phyloP scores from a whole-genome alignment of 1,140 invertebrate species.

The Trichoplusia ni region DNA sequence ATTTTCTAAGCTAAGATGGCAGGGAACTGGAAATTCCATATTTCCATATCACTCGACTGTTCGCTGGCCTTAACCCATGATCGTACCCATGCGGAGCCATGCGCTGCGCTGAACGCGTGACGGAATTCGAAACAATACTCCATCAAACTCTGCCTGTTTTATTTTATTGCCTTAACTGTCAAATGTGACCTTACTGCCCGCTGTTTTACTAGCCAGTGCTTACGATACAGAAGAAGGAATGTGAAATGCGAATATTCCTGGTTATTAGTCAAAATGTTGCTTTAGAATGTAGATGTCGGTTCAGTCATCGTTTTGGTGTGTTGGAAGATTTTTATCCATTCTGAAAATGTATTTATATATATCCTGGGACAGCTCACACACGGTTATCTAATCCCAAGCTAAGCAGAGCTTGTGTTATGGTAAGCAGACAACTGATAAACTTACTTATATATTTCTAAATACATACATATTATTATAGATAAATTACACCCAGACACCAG shows the following conservation, averaged over 20 bases:
- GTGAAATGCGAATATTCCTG: slow-evolving; percentile 6
- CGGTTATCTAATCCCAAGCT: too few relatives aligned
- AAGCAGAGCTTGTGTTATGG: too few relatives aligned
- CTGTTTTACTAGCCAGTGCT: slow-evolving; percentile 21
- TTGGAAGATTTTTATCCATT: too few relatives aligned
- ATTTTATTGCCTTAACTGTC: slow-evolving; percentile 44
- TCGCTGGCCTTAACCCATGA: slow-evolving; percentile 53
- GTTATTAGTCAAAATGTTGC: slow-evolving; percentile 5
- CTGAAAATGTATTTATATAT: too few relatives aligned
- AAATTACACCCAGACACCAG: too few relatives aligned
- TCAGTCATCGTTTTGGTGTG: too few relatives aligned
- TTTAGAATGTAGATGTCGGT: too few relatives aligned
- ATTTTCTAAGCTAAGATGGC: too few relatives aligned
- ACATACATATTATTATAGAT: too few relatives aligned
- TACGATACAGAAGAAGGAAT: not conserved
- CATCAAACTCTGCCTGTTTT: slow-evolving; percentile 50
- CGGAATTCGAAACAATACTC: slow-evolving; percentile 72
- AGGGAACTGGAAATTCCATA: slow-evolving; percentile 27
- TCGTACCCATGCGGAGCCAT: slow-evolving; percentile 6
- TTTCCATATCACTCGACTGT: slow-evolving; percentile 26
- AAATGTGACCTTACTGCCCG: slow-evolving; percentile 37
- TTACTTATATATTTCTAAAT: too few relatives aligned
- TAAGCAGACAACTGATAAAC: too few relatives aligned
- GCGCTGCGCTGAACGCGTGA: slow-evolving; percentile 49
- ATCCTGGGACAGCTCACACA: too few relatives aligned